Conservation (phyloP, 2,113 vertebrate genomes). For the Numenius arquata region DNA sequence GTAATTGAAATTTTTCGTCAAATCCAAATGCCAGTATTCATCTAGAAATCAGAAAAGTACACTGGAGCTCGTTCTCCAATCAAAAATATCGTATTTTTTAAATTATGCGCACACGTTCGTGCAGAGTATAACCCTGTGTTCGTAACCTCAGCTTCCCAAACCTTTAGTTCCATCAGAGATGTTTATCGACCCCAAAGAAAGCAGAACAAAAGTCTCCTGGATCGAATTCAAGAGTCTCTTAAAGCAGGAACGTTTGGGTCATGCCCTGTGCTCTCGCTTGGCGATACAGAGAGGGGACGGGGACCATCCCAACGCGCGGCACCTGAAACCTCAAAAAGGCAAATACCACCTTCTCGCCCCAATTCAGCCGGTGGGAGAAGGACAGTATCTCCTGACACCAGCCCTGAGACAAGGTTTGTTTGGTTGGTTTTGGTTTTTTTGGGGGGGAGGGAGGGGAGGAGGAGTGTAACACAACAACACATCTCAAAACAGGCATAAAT, state of each 20-base stretch:
- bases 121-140: background rate
- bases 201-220: background rate
- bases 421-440: background rate
- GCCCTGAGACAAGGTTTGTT: background rate
- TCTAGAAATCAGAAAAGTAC: background rate
- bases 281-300: background rate
- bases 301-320: background rate
- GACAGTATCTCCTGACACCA: background rate
- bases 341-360: background rate
- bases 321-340: background rate
- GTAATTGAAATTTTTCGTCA: background rate
- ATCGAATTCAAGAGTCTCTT: background rate
- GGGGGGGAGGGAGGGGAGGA: fast-evolving
- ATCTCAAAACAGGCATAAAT: background rate
- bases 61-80: background rate
- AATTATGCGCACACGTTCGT: background rate
- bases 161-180: background rate
- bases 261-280: background rate
- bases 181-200: background rate
- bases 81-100: background rate
- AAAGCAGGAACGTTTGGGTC: background rate
- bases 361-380: background rate
- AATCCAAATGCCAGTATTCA: background rate
- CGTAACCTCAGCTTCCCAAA: background rate
- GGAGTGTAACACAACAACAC: background rate